Evolutionary conservation across 2,113 vertebrate genomes (phyloP).

Genomic region (Otolemur garnettii): DNA sequence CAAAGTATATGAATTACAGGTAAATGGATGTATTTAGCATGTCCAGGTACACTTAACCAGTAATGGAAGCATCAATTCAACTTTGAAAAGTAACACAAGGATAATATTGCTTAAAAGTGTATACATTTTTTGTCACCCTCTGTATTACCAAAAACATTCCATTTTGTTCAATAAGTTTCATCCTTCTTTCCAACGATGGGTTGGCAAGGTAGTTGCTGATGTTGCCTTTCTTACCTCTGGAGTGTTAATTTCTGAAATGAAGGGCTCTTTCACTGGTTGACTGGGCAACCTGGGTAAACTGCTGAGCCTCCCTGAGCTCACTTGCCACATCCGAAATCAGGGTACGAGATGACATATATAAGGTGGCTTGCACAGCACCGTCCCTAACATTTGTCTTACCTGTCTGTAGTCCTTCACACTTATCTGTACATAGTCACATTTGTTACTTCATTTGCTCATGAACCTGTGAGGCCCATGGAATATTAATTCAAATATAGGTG

Average conservation of each 20-base stretch:
- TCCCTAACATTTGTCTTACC: background rate
- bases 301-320: background rate
- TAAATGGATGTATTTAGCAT: too few species aligned
- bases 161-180: slow-evolving; percentile 34
- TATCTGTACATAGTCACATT: background rate
- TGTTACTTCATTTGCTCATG: background rate
- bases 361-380: background rate
- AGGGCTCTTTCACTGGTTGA: background rate
- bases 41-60: too few species aligned
- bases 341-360: background rate
- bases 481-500: slow-evolving; percentile 37
- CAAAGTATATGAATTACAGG: too few species aligned
- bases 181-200: background rate
- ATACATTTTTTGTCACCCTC: too few species aligned
- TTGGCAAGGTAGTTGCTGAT: background rate
- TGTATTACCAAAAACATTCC: slow-evolving; percentile 13
- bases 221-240: slow-evolving; percentile 24
- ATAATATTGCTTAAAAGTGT: too few species aligned
- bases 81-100: too few species aligned
- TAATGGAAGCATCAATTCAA: too few species aligned
- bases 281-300: background rate
- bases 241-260: slow-evolving; percentile 55
- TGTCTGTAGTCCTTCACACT: background rate
- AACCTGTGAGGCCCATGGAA: background rate
- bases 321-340: slow-evolving; percentile 4